A percentile compares a stretch with the other conserved stretches of the same genome.
phyloP scores from a whole-genome alignment of 2,797 vertebrate genomes.

The Thripadectes ignobilis region DNA sequence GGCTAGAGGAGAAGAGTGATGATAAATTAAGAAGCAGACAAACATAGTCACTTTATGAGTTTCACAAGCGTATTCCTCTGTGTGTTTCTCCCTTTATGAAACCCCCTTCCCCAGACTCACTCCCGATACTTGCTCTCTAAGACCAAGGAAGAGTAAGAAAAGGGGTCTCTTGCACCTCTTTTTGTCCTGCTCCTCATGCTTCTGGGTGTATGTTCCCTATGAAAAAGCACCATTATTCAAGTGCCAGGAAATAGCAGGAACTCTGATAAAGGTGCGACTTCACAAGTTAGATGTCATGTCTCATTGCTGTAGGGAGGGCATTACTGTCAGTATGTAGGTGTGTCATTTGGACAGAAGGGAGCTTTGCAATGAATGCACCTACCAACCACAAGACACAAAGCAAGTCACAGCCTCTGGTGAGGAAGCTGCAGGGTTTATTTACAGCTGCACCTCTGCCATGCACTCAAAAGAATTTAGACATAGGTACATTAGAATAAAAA shows the following conservation, averaged over 20 bases:
- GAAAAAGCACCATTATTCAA: background rate
- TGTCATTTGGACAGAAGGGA: background rate
- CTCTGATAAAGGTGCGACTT: background rate
- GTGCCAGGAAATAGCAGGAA: background rate
- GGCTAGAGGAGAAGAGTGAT: background rate
- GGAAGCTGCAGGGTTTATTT: background rate
- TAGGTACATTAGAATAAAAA: conserved; percentile 4
- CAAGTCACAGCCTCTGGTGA: background rate
- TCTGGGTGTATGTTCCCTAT: background rate
- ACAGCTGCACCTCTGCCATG: background rate
- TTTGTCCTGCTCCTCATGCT: background rate
- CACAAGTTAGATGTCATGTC: background rate
- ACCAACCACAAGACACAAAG: background rate
- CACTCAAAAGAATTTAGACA: background rate
- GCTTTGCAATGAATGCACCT: background rate
- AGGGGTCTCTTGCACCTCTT: background rate
- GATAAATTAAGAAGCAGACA: background rate
- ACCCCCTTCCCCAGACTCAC: background rate
- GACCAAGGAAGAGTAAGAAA: fast-evolving
- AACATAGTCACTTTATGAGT: no score
- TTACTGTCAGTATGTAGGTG: background rate
- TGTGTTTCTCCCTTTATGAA: background rate
- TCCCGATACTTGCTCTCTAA: background rate
- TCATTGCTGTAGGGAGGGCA: background rate
- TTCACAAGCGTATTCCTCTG: background rate